Percentiles rank a stretch among this genome's conserved stretches.
phyloP scores from a whole-genome alignment of 2,888 invertebrate genomes.

The Scaptomyza parva region DNA sequence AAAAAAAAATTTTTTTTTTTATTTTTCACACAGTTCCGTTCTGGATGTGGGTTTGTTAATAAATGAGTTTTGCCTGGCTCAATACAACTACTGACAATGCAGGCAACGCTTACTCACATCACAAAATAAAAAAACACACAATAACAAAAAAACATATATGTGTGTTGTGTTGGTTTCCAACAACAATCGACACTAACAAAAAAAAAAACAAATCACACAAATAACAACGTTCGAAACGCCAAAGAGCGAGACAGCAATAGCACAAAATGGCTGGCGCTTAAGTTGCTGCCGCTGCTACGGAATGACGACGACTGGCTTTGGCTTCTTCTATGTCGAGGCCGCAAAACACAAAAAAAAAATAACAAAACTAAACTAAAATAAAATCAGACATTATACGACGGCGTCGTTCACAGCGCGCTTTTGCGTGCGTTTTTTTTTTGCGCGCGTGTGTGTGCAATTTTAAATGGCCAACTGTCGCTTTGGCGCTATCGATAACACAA shows the following conservation, averaged over 20 bases:
- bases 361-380: conserved; percentile 4
- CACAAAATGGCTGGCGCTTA: conserved; percentile 61
- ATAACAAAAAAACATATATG: too few species aligned
- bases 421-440: conserved; percentile 8
- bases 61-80: background rate
- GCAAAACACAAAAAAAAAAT: conserved; percentile 47
- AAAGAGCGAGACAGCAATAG: conserved; percentile 47
- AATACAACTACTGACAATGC: conserved; percentile 18
- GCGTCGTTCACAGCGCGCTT: conserved; percentile 45
- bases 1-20: background rate
- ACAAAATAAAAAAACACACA: background rate
- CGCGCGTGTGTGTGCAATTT: conserved; percentile 40
- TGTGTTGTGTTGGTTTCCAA: conserved; percentile 53
- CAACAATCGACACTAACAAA: conserved; percentile 30
- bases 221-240: conserved; percentile 40
- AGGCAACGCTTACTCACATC: conserved; percentile 52
- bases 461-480: conserved; percentile 69
- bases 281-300: conserved; percentile 49
- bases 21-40: background rate
- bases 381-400: conserved; percentile 17
- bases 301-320: conserved; percentile 60
- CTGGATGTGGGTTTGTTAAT: background rate
- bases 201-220: conserved; percentile 39
- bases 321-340: conserved; percentile 76
- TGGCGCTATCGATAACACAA: conserved; percentile 67